Evolutionary conservation across 2,797 vertebrate species (phyloP).

Genomic region (Ctenosaura bakeri): DNA sequence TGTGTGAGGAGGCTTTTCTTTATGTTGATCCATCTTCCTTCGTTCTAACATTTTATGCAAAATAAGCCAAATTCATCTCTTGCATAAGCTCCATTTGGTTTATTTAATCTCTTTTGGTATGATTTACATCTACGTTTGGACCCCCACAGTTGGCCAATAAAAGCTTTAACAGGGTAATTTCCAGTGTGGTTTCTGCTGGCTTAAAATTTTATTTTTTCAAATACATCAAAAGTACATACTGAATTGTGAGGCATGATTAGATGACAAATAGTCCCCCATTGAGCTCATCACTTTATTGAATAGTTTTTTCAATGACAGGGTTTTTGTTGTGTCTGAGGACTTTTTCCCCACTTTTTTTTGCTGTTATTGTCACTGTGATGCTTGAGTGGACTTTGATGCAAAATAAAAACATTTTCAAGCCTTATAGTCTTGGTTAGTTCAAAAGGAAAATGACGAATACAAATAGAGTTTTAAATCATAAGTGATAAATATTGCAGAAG

Average conservation of each 20-base stretch:
- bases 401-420: constrained; percentile 9
- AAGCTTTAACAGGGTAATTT: constrained; percentile 16
- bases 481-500: not conserved
- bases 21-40: constrained; percentile 24
- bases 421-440: constrained; percentile 2
- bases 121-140: constrained; percentile 14
- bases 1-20: not conserved
- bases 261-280: constrained; percentile 22
- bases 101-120: constrained; percentile 22
- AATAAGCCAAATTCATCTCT: constrained; percentile 24
- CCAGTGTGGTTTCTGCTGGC: constrained; percentile 12
- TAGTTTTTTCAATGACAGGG: not conserved
- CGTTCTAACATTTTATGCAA: constrained; percentile 10
- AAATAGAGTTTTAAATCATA: constrained; percentile 11
- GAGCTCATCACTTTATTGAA: not conserved
- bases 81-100: constrained; percentile 3
- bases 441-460: not conserved
- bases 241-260: constrained; percentile 24
- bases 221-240: constrained; percentile 11
- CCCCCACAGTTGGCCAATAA: constrained; percentile 19
- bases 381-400: constrained; percentile 3
- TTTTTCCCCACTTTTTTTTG: not conserved
- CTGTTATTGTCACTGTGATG: not conserved
- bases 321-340: not conserved
- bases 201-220: constrained; percentile 1